Base-by-base conservation (phyloP, 2,888 invertebrate genomes). In the Azorinus chamasolen region DNA sequence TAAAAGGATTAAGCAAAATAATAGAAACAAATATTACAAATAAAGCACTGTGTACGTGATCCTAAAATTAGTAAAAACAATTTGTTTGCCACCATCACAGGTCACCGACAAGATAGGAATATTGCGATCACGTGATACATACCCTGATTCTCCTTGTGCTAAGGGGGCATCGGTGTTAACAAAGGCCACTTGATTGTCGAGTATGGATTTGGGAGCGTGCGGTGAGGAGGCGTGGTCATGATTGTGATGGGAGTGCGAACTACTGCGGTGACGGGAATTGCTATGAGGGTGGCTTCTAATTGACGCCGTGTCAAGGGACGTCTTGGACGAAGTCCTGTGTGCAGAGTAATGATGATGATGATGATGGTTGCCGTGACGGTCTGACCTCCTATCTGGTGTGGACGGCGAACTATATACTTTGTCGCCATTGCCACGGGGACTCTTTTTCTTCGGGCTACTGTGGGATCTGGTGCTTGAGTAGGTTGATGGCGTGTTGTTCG, bases 131-230 rank as follows among this genome's bases (percentile, higher is more conserved):
- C 45, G 5, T 24, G 14, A 25, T n/a, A 20, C 78, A 43, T 73
- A 78, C 73, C 78, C 73, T 43, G 74, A 70, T 50, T 79, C 79
- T 51, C 79, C 74, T 41, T 71, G 57, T 54, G 79, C 79, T 48
- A 79, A 55, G 22, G 79, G 79, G 37, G 79, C 79, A 39, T 70
- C 69, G 3, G 66, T 70, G 20, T 63, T 63, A n/a, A 59, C 54
- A 71, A 79, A 79, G 79, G 79, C 53, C 79, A 79, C 79, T 79
- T 79, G 79, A 74, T 74, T 74, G 79, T 71, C 74, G 20, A 27
- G 39, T 6, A 6, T 32, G 32, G 4, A 10, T 43, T 16, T 12
- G 18, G 41, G 41, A 10, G 57, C 39, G 18, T 63, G 39, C 41
- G 46, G 45, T 45, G 45, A 18, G 53, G 63, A 63, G 8, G 62